A percentile compares a stretch with the other conserved stretches of the same genome.
phyloP scores from a whole-genome alignment of 2,797 vertebrate species.

The Anguilla megastoma region DNA sequence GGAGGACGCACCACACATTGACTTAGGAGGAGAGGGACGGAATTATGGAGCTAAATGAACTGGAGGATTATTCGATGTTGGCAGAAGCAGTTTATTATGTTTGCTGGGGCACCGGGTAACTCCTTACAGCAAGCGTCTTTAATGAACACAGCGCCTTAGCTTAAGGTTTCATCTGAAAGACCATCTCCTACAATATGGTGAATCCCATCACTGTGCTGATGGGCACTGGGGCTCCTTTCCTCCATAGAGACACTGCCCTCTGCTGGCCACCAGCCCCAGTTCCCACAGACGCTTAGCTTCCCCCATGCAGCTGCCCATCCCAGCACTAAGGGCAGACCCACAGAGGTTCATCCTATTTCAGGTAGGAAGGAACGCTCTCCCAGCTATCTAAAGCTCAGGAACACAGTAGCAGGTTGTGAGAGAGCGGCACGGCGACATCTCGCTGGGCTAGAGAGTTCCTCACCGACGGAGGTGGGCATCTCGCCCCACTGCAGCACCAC shows the following conservation, averaged over 20 bases:
- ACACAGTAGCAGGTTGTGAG: background rate
- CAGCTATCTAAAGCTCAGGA: background rate
- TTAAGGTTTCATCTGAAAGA: background rate
- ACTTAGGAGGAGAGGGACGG: background rate
- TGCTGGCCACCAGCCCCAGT: background rate
- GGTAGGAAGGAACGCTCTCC: background rate
- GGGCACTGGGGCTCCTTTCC: background rate
- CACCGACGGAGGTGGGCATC: slow-evolving; percentile 92
- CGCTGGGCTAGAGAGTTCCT: slow-evolving; percentile 33
- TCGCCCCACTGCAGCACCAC: slow-evolving; percentile 94
- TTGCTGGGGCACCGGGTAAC: background rate
- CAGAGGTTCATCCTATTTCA: background rate
- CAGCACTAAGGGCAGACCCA: background rate
- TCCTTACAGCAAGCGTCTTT: too few relatives aligned
- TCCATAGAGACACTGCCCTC: background rate
- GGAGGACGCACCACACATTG: background rate
- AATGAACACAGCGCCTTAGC: background rate
- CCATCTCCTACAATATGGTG: background rate
- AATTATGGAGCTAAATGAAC: background rate
- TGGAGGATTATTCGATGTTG: background rate
- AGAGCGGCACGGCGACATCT: background rate
- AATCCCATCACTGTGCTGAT: background rate
- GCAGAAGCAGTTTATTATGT: background rate
- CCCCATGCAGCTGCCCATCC: background rate
- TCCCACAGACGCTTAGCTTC: too few relatives aligned